Evolutionary conservation across 2,888 invertebrate genomes (phyloP).

Genomic region (Drosophila robusta): DNA sequence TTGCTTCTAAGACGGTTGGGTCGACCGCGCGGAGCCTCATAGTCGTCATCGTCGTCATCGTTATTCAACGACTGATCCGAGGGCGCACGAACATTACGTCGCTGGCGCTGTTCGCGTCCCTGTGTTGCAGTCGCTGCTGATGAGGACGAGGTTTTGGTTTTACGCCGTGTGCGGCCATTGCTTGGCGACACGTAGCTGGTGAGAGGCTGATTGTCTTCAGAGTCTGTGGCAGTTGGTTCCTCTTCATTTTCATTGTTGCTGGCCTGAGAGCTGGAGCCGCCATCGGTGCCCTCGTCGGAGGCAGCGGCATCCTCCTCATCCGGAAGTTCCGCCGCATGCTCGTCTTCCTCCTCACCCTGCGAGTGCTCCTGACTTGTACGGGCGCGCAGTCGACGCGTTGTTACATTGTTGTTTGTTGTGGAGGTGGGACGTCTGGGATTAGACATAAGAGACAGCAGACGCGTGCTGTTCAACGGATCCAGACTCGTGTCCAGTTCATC

Average conservation of each 20-base stretch:
- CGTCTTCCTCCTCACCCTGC: constrained; percentile 64
- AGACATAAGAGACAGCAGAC: constrained; percentile 58
- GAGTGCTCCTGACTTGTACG: constrained; percentile 80
- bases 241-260: constrained; percentile 53
- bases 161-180: constrained; percentile 54
- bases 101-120: constrained; percentile 52
- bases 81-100: constrained; percentile 51
- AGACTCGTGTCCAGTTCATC: constrained; percentile 82
- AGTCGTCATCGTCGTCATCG: constrained; percentile 81
- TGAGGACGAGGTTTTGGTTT: constrained; percentile 57
- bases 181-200: constrained; percentile 84
- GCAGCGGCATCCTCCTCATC: constrained; percentile 74
- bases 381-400: constrained; percentile 71
- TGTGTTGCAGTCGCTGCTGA: constrained; percentile 49
- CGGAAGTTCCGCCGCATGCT: constrained; percentile 37
- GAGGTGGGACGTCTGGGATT: constrained; percentile 80
- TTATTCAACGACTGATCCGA: constrained; percentile 67
- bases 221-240: constrained; percentile 81
- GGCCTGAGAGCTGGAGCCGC: constrained; percentile 74
- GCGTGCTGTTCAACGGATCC: constrained; percentile 75
- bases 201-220: constrained; percentile 85
- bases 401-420: constrained; percentile 61
- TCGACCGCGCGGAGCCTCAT: constrained; percentile 60
- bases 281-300: constrained; percentile 83
- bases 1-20: constrained; percentile 42